Conservation (phyloP, 2,113 vertebrate species). For the Spermophilus dauricus region DNA sequence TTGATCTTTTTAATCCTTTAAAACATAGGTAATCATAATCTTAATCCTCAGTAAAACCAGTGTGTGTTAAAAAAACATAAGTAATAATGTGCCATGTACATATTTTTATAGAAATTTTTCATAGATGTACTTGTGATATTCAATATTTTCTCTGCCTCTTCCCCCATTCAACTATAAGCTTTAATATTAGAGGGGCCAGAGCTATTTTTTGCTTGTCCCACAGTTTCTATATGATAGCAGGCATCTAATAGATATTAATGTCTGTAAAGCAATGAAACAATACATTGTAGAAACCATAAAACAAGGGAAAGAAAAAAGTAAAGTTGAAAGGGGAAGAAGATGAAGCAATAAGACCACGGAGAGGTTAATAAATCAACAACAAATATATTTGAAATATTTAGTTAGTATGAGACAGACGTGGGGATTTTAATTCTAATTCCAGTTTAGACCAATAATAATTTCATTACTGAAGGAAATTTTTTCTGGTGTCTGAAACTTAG, state of each 20-base stretch:
- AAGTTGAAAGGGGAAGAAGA: background rate
- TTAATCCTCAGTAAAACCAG: too few species aligned
- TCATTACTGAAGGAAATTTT: background rate
- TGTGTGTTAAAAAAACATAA: too few species aligned
- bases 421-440: background rate
- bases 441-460: background rate
- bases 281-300: background rate
- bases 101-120: background rate
- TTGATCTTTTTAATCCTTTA: background rate
- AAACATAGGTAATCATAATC: background rate
- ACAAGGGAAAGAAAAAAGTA: background rate
- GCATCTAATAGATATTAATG: background rate
- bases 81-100: too few species aligned
- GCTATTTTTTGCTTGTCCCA: background rate
- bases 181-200: background rate
- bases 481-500: background rate
- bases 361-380: background rate
- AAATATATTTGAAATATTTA: background rate
- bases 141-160: background rate
- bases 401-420: background rate
- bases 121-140: background rate
- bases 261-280: background rate
- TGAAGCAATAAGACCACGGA: background rate
- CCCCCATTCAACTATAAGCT: background rate
- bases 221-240: background rate